Conservation (phyloP, 2,113 vertebrate genomes). For the Salvator merianae region DNA sequence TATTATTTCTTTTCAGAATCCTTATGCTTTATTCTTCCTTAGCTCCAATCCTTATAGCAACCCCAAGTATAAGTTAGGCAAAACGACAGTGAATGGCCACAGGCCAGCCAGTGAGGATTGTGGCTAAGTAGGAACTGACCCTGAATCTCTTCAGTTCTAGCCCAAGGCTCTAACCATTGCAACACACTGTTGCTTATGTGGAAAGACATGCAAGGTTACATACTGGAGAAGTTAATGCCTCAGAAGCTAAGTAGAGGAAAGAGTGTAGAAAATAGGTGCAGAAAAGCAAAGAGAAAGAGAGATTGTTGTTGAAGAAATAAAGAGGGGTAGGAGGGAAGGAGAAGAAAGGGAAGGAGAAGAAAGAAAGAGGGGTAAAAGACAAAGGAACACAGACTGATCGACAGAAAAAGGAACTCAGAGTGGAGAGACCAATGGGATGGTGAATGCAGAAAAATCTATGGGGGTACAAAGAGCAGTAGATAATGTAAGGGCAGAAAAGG, state of each 20-base stretch:
- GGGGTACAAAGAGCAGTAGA: neutral
- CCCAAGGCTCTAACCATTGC: neutral
- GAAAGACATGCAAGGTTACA: neutral
- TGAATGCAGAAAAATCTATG: neutral
- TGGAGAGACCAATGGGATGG: neutral
- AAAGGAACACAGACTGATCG: neutral
- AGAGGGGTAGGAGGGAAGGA: neutral
- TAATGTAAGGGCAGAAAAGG: neutral
- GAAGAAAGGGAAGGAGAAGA: neutral
- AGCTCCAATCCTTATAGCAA: no score
- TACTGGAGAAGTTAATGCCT: neutral
- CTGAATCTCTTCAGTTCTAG: neutral
- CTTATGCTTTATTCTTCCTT: no score
- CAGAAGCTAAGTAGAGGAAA: neutral
- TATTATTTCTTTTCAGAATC: no score
- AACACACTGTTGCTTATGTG: neutral
- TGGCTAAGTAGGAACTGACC: no score
- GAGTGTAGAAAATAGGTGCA: neutral
- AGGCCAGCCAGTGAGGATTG: no score
- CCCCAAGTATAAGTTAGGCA: no score
- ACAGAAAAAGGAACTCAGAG: neutral
- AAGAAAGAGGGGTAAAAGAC: neutral
- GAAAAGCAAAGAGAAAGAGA: neutral
- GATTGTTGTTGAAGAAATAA: neutral
- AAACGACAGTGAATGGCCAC: no score